Evolutionary conservation across 1,140 invertebrate species (phyloP), one percentile per base, ranked within the genome.

Genomic region (Platyura marginata): DNA sequence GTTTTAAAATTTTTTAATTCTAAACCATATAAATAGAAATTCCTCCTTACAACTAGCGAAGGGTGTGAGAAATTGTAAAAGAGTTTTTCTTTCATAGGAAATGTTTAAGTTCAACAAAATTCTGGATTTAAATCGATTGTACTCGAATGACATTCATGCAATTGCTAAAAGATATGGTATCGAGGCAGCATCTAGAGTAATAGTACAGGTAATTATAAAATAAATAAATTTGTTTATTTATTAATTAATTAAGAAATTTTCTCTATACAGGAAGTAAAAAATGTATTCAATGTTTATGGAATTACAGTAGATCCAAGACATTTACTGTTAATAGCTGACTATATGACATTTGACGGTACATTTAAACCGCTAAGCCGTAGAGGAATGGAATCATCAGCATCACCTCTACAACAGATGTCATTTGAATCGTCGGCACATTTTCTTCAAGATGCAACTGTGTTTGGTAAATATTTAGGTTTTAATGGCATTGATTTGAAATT

Each of bases 361-460:
- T 95, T 86, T 52, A 75, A 81, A 54, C 85, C 93, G 0, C 77
- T 98, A 57, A 98, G 84, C 62, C 69, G 94, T 21, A 77, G 74
- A 55, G 89, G 88, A 5, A 91, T 99, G 71, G 77, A 83, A 49
- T 74, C 74, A 19, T 86, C 78, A 32, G 69, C 85, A 0, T 98
- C 93, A 3, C 87, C 92, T 0, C 62, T 99, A 2, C 95, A 98
- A 58, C 92, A 97, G 66, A 98, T 98, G 84, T 93, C 85, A 2
- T 99, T 95, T 55, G 95, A 98, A 64, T 90, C 90, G 1, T 86
- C 90, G 1, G 64, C 89, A 19, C 72, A 71, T 49, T 97, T 97
- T 55, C 67, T 98, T 39, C 81, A 82, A 51, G 77, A 74, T 44
- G 83, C 95, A 0, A 74, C 81, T 10, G 59, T 91, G 9, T 70